A percentile compares a stretch with the other conserved stretches of the same genome.
Conservation (phyloP, 2,888 invertebrate species). For the Archaeoteleia sp. region DNA sequence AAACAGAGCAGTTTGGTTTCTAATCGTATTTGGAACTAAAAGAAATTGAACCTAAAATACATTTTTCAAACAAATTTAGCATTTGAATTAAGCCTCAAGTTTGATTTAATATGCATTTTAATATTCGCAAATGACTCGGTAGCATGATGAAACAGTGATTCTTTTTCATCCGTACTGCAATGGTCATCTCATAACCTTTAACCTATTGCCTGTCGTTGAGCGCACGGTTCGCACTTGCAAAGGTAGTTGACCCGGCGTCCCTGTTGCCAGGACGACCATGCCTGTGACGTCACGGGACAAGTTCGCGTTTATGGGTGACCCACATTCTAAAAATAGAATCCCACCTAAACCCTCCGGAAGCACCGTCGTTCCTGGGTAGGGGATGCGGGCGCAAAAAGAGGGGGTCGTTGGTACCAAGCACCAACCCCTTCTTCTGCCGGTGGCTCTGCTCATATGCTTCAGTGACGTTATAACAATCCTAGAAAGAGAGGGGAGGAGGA, state of each 20-base stretch:
- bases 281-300: slow-evolving; percentile 74
- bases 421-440: slow-evolving; percentile 6
- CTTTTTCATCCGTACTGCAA: neutral
- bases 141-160: neutral
- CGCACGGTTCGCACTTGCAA: slow-evolving; percentile 15
- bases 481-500: no score
- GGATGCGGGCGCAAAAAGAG: slow-evolving; percentile 11
- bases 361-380: slow-evolving; percentile 8
- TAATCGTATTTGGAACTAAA: no score
- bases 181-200: slow-evolving; percentile 30
- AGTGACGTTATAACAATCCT: neutral
- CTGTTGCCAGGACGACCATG: slow-evolving; percentile 72
- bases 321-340: slow-evolving; percentile 72
- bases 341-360: slow-evolving; percentile 57
- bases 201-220: slow-evolving; percentile 32
- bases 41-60: no score
- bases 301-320: slow-evolving; percentile 73
- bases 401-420: slow-evolving; percentile 15
- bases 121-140: no score
- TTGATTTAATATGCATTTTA: no score
- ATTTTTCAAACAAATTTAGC: no score
- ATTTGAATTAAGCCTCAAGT: no score
- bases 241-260: slow-evolving; percentile 70
- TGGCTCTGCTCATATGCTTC: slow-evolving; percentile 7
- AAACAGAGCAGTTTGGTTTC: no score